Base-by-base conservation (phyloP, 1,140 invertebrate genomes). In the Protaetia brevitarsis region DNA sequence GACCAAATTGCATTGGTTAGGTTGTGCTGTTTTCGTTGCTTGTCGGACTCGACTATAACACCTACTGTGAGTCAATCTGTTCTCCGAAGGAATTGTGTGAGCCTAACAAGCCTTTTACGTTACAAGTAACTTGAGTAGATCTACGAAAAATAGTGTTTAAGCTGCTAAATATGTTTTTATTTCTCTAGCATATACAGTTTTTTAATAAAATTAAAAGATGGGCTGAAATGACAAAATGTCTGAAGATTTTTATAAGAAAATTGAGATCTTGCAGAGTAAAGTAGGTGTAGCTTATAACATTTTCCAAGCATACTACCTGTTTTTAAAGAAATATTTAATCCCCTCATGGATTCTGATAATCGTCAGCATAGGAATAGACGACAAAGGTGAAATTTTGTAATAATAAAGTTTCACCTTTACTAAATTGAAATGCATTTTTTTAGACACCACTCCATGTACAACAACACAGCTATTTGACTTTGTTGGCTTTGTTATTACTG, bases 131-230 rank as follows among this genome's bases (percentile, higher is more conserved):
- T 86, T 98, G 64, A 94, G 91, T n/a, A n/a, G n/a, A n/a, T n/a
- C 90, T 93, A 82, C 80, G 34, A 71, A 56, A 64, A 59, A 5
- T 37, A 10, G 3, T 13, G 2, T 13, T 45, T 23, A 3, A 36
- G 26, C 16, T 30, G 10, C 36, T 28, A 63, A 63, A 6, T 26
- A 27, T 23, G 0, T 8, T 51, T 51, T 1, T 23, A 23, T 19
- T 51, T 51, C 13, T 64, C 34, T 78, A 95, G 92, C 73, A 83
- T 98, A 91, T 94, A 66, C 91, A 98, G 69, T 99, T 99, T 82
- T 97, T 98, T 77, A 88, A 87, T 51, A 98, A 98, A 82, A 96
- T 96, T 73, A 93, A 94, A 77, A 92, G 91, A 74, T 99, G 97
- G 97, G 89, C 91, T 45, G 93, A 96, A 71, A 97, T 99, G 95